phyloP scores from a whole-genome alignment of 1,140 invertebrate species.

The Cydia pomonella region DNA sequence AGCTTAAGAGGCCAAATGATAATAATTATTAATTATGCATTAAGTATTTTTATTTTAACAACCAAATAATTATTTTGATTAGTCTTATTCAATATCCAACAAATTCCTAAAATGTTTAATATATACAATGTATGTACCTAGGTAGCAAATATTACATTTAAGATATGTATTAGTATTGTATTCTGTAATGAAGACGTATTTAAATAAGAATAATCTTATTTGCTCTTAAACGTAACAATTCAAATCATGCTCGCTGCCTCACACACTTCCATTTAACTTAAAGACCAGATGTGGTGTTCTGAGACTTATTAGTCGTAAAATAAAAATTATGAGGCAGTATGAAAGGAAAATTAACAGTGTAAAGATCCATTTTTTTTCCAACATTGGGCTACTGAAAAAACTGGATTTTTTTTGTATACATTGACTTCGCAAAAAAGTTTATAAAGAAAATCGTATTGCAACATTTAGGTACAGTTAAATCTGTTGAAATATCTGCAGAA shows the following conservation, averaged over 20 bases:
- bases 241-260: neutral
- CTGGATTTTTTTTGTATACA: no score
- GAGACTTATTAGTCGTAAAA: no score
- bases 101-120: neutral
- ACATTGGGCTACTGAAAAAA: no score
- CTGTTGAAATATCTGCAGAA: slow-evolving; percentile 16
- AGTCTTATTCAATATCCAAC: neutral
- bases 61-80: no score
- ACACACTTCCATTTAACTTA: neutral
- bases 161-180: neutral
- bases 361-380: no score
- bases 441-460: neutral
- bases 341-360: neutral
- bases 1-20: no score
- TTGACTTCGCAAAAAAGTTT: neutral
- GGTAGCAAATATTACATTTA: slow-evolving; percentile 11
- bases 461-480: neutral
- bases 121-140: neutral
- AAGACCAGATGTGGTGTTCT: neutral
- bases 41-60: no score
- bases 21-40: no score
- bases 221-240: neutral
- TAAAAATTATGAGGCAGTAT: neutral
- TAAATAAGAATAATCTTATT: neutral
- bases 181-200: neutral